Percentiles rank a stretch among this genome's conserved stretches.
These are phyloP conservation scores for Scaptomyza graminum DNA, from an alignment of 1,140 invertebrate genomes.

Conservation along the genomic window DNA sequence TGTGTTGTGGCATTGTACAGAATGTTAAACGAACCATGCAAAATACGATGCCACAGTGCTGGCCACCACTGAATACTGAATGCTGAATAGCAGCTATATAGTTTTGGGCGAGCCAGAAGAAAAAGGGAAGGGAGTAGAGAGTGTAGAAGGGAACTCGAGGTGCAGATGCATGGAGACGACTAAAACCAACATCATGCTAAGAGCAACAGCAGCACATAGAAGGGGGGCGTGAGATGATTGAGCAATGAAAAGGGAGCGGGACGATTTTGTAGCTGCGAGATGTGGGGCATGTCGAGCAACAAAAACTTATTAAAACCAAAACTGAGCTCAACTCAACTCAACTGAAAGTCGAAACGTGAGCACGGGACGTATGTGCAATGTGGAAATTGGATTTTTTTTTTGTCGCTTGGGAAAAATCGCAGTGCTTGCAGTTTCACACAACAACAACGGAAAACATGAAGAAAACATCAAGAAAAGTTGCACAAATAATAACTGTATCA, in stretches of 20 bases:
- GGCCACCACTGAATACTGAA: neutral
- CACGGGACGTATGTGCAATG: slow-evolving; percentile 46
- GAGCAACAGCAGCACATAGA: neutral
- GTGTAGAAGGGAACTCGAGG: neutral
- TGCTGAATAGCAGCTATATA: slow-evolving; percentile 10
- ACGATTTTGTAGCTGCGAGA: slow-evolving; percentile 4
- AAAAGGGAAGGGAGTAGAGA: neutral
- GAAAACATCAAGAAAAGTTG: slow-evolving; percentile 5
- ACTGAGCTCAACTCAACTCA: slow-evolving; percentile 22
- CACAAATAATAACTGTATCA: slow-evolving; percentile 36
- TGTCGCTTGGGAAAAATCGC: slow-evolving; percentile 15
- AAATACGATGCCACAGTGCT: slow-evolving; percentile 65
- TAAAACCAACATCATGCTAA: neutral
- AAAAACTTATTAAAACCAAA: slow-evolving; percentile 59
- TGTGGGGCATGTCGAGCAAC: slow-evolving; percentile 26
- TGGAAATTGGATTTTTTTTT: slow-evolving; percentile 38
- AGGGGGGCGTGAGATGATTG: no score
- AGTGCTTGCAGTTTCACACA: slow-evolving; percentile 11
- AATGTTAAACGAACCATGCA: slow-evolving; percentile 79
- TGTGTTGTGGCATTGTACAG: slow-evolving; percentile 54
- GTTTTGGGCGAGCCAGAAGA: slow-evolving; percentile 14
- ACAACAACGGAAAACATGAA: slow-evolving; percentile 21
- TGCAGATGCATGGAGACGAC: neutral
- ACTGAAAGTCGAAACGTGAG: neutral
- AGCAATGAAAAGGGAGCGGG: no score